Base-by-base conservation (phyloP, 1,140 invertebrate genomes). In the Leptinotarsa undecemlineata region DNA sequence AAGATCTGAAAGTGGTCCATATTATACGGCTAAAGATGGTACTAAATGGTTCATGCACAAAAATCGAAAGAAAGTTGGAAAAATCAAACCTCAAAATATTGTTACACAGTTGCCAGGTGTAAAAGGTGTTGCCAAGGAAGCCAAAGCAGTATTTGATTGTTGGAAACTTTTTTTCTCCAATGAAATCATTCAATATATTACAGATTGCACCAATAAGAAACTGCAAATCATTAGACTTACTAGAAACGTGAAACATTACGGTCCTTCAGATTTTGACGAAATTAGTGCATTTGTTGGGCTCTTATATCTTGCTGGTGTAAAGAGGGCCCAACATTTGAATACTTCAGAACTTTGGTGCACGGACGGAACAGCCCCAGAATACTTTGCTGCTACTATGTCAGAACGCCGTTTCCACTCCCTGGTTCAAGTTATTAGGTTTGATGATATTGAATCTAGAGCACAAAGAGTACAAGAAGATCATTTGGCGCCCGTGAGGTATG, bases 251-350 rank as follows among this genome's bases (percentile, higher is more conserved):
- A n/a, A 20, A 26, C 15, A 64, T 64, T 64, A 20, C 23, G 15
- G 15, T 17, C 19, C 62, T 64, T 14, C 23, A 14, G 62, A 64
- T 26, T 17, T 21, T 14, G 62, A 64, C 14, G 62, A 64, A 64
- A 64, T 64, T 14, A 14, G 20, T 21, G 62, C 23, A 64, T 68
- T 68, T 68, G 15, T 89, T 78, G 87, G 87, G 47, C 82, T 88
- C 73, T 78, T 88, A 62, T 88, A 88, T 78, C 80, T 87, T 48
- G 83, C 84, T 75, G 86, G 88, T 3, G 83, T 87, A 75, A 82
- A 85, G 76, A 84, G 86, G 73, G 81, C 85, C 8, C 66, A 68
- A 17, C 66, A 68, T 83, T 82, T 85, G 69, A 86, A 87, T 79
- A 81, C 83, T 17, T 80, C 80, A 74, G 87, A 89, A 76, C 81